phyloP scores from a whole-genome alignment of 2,113 vertebrate genomes.

The Sprattus sprattus region DNA sequence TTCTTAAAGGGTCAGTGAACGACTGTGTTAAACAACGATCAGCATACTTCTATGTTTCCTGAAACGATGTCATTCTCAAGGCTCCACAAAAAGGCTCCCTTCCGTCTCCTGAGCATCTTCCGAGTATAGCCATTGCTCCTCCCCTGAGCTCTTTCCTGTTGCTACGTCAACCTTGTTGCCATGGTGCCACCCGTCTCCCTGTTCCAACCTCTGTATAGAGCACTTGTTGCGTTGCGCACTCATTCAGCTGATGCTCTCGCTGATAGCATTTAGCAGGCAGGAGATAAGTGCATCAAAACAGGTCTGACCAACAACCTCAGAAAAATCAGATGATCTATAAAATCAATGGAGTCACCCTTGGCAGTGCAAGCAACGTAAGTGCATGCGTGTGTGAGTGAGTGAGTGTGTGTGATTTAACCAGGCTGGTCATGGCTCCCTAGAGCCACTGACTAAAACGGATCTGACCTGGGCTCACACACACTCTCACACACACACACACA shows the following conservation, averaged over 20 bases:
- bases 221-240: background rate
- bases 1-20: background rate
- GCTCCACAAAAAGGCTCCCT: background rate
- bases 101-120: background rate
- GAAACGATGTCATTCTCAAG: background rate
- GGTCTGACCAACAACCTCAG: background rate
- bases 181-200: background rate
- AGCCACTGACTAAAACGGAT: too few species aligned
- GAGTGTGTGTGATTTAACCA: background rate
- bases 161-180: slow-evolving; percentile 9
- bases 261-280: background rate
- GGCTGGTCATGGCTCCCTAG: too few species aligned
- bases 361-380: background rate
- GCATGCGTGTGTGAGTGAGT: background rate
- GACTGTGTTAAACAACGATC: background rate
- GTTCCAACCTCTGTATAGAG: background rate
- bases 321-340: background rate
- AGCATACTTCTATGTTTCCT: background rate
- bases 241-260: background rate
- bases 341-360: background rate
- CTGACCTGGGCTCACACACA: too few species aligned
- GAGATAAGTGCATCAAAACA: background rate
- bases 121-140: background rate
- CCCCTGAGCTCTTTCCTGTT: background rate
- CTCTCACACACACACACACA: too few species aligned